Base-by-base conservation (phyloP, 2,113 vertebrate genomes). In the Tragelaphus imberbis region DNA sequence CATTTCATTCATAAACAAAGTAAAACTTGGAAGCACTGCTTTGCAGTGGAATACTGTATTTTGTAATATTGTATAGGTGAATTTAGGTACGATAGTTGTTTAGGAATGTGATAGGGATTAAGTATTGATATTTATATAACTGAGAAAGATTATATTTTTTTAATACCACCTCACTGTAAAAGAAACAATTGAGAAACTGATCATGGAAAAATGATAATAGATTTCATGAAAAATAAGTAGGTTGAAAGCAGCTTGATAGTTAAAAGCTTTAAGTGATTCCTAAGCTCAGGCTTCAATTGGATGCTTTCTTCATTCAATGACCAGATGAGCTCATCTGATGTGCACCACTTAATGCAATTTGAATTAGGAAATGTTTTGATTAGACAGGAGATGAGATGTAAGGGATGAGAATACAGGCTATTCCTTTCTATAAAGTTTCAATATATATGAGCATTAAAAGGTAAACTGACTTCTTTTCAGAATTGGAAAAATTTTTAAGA, bases 321-420 rank as follows among this genome's bases (percentile, higher is more conserved):
- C 88, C 95, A 88, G n/a, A 97, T 98, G 84, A 89, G 96, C 88
- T 94, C 90, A 89, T 97, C 97, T 95, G 63, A 93, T 96, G 88
- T 94, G n/a, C 87, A 85, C 55, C 47, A 92, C 91, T 95, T 90
- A 96, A 95, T 97, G 90, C 55, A 95, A 97, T 97, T 96, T 95
- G 92, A 93, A 61, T 97, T 92, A 97, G 53, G 95, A 58, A 98
- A 92, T 94, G 82, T 21, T 94, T 30, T 97, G 94, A 97, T 91
- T 97, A 59, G 92, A 93, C 44, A 96, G 77, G 95, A 89, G 61
- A 3, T 12, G 95, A 79, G 5, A 93, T 68, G 55, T 81, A 96
- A 89, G 14, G 59, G 1, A 27, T 91, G 6, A 82, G 51, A 95
- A 95, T 36, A 2, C 56, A 88, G 95, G 93, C 33, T 87, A 86